Evolutionary conservation across 1,140 invertebrate species (phyloP), one percentile per base, ranked within the genome.

Genomic region (Drosophila persimilis): DNA sequence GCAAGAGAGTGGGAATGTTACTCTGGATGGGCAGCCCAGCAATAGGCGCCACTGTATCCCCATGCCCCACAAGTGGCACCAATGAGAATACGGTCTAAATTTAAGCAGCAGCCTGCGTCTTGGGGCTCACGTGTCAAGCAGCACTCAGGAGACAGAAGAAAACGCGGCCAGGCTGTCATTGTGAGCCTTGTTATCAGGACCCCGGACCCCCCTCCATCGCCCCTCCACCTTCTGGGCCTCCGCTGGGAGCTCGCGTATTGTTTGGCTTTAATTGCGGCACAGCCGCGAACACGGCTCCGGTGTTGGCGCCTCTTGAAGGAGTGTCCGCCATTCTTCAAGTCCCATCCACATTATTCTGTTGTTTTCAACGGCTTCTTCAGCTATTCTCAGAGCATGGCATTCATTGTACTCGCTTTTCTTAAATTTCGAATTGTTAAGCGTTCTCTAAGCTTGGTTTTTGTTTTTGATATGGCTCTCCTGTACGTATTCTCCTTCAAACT

Each of bases 261-360:
- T 57, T 67, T 69, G 66, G 63, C 66, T 69, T 69, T 69, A 69
- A 69, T 69, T 69, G 66, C 66, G 66, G 66, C 63, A 57, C 65
- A 69, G 64, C 35, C 63, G 65, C 54, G 31, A 24, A 39, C 31
- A 15, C 31, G 50, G n/a, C 62, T 62, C 57, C 48, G 62, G 44
- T 58, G n/a, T 6, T 1, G 20, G 50, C 20, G 51, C 22, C 65
- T 39, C 50, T 69, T 57, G 9, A 69, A 69, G 66, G 66, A 69
- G 66, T 67, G 51, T 69, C 66, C 64, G 45, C 63, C 45, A 67
- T 69, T 67, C 63, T 69, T 48, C 65, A 39, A 39, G 35, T 39
- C 35, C 35, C 35, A 39, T 39, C 29, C 35, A 39, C 11, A 39
- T 69, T 24, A 51, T 52, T 50, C 55, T 65, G 66, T 53, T 52